phyloP scores from a whole-genome alignment of 1,140 invertebrate species.

The Diuraphis noxia region DNA sequence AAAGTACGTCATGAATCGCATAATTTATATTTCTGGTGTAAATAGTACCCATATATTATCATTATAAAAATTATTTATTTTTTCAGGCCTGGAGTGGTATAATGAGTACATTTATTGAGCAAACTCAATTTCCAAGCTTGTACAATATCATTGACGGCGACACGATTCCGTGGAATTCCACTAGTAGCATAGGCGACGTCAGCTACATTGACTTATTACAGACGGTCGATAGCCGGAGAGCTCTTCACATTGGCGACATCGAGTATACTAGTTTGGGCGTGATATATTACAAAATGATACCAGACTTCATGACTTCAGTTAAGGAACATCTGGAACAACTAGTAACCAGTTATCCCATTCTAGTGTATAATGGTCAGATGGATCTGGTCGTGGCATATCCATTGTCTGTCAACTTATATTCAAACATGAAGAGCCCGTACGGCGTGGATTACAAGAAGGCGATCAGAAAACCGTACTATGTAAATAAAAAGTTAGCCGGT shows the following conservation, averaged over 20 bases:
- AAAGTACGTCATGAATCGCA: too few species aligned
- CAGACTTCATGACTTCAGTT: conserved; percentile 82
- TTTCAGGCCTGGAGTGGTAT: conserved; percentile 55
- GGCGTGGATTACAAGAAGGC: conserved; percentile 69
- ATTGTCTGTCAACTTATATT: conserved; percentile 70
- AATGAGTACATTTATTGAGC: conserved; percentile 49
- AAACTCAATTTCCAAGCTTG: conserved; percentile 52
- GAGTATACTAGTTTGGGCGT: conserved; percentile 61
- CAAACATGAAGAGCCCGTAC: conserved; percentile 68
- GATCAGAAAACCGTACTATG: conserved; percentile 59
- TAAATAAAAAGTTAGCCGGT: conserved; percentile 52
- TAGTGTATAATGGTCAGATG: conserved; percentile 76
- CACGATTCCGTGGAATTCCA: conserved; percentile 16
- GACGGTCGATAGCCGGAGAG: conserved; percentile 66
- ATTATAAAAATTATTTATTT: background rate
- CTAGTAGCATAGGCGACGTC: background rate
- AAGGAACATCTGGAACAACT: conserved; percentile 74
- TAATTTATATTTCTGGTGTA: too few species aligned
- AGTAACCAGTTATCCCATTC: conserved; percentile 68
- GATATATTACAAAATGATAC: conserved; percentile 70
- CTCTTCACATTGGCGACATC: conserved; percentile 83
- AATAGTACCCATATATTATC: background rate
- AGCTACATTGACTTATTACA: conserved; percentile 63
- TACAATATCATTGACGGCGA: conserved; percentile 53
- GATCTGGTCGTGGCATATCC: conserved; percentile 84